Base-by-base conservation (phyloP, 1,140 invertebrate genomes). In the Eumeta japonica region DNA sequence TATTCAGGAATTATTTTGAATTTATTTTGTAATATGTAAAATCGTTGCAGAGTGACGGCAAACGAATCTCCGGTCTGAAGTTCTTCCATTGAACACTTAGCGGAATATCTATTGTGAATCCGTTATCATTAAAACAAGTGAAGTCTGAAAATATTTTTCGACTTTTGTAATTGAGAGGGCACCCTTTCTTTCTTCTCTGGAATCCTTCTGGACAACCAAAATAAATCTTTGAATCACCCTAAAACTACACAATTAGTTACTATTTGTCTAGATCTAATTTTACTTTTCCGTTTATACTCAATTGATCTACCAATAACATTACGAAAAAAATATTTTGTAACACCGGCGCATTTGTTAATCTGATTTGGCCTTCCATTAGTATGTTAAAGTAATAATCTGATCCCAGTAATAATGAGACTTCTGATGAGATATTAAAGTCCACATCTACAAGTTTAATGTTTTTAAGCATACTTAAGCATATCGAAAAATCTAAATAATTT, bases 21-120 rank as follows among this genome's bases (percentile, higher is more conserved):
- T 41, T 17, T 54, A 30, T 31, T 38, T 37, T 45, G 39, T 28
- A 45, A n/a, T n/a, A n/a, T n/a, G n/a, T n/a, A n/a, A n/a, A n/a
- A n/a, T n/a, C n/a, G n/a, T n/a, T n/a, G n/a, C 34, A 10, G 14
- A n/a, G 39, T 39, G 13, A 45, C 10, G 7, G 27, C 28, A 16
- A 45, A 45, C 9, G 43, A 45, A 30, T 41, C 35, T 4, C 39
- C 38, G 10, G 39, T 16, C 5, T 45, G 7, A n/a, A 45, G 29
- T 3, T 37, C 14, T 16, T 33, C 11, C 13, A 32, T 27, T n/a
- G 28, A n/a, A 16, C 5, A 15, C 15, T 17, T 33, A 10, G 19
- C 14, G 38, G 43, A 24, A 40, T 33, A 14, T 33, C 28, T 10
- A 45, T 38, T 20, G 13, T 15, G 32, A 45, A 40, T n/a, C 20